Evolutionary conservation across 1,140 invertebrate species (phyloP).

Genomic region (Eupristina koningsbergeri): DNA sequence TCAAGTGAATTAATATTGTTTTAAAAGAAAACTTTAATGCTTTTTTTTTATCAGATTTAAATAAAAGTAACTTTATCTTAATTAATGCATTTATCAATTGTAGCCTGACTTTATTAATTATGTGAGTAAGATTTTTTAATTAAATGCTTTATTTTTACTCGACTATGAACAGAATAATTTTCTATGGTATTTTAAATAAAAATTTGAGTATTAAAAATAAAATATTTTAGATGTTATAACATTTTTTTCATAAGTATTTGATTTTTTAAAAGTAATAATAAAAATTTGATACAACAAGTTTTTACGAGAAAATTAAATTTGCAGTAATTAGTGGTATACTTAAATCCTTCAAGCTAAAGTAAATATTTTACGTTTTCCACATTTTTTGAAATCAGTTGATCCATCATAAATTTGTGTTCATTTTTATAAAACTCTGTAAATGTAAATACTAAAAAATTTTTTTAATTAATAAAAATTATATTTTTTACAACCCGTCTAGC

Average conservation of each 20-base stretch:
- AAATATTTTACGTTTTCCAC: background rate
- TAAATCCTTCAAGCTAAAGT: background rate
- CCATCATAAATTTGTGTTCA: background rate
- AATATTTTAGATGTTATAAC: background rate
- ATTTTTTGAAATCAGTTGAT: background rate
- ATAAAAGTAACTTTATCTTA: no score
- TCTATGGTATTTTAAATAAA: background rate
- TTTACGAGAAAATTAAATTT: background rate
- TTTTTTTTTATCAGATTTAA: no score
- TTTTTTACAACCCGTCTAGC: no score
- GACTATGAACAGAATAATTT: background rate
- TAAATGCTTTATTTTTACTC: background rate
- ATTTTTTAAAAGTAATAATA: background rate
- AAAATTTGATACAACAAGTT: background rate
- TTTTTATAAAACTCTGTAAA: background rate
- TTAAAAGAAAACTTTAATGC: no score
- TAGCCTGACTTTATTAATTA: background rate
- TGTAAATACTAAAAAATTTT: no score
- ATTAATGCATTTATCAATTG: background rate
- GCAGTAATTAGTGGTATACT: background rate
- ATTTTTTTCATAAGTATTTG: background rate
- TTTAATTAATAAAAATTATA: no score
- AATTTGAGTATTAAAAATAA: background rate
- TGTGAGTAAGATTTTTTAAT: background rate
- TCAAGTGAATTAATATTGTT: no score